Conservation (phyloP, 2,888 invertebrate species). For the Crepidodera aurea region DNA sequence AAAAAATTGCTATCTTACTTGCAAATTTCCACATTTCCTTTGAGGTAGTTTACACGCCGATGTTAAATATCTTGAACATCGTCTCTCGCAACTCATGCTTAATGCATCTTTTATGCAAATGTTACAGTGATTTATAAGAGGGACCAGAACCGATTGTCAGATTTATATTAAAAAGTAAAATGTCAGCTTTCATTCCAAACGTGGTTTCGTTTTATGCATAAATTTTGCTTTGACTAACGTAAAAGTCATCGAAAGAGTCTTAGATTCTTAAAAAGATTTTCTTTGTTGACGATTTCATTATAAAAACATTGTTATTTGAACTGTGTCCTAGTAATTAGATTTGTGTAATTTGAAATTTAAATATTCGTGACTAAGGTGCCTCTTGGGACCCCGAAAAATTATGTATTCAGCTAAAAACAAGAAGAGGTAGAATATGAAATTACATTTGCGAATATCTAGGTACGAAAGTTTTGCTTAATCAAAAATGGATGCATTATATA, state of each 20-base stretch:
- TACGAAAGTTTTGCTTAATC: no score
- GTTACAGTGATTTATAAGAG: slow-evolving; percentile 17
- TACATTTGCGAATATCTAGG: no score
- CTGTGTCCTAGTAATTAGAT: neutral
- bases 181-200: slow-evolving; percentile 7
- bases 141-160: neutral
- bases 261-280: neutral
- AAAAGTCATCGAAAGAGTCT: neutral
- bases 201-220: slow-evolving; percentile 9
- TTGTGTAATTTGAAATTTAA: neutral
- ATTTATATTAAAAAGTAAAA: slow-evolving; percentile 15
- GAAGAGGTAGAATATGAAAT: no score
- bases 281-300: neutral
- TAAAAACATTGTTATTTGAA: neutral
- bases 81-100: slow-evolving; percentile 1
- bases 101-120: slow-evolving; percentile 30
- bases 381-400: no score
- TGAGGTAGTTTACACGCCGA: neutral
- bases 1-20: no score
- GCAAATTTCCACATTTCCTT: neutral
- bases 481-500: no score
- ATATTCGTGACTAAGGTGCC: no score
- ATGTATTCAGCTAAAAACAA: no score
- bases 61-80: slow-evolving; percentile 5
- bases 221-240: slow-evolving; percentile 10